Base-by-base conservation (phyloP, 2,888 invertebrate species). In the Prenolepis imparis region DNA sequence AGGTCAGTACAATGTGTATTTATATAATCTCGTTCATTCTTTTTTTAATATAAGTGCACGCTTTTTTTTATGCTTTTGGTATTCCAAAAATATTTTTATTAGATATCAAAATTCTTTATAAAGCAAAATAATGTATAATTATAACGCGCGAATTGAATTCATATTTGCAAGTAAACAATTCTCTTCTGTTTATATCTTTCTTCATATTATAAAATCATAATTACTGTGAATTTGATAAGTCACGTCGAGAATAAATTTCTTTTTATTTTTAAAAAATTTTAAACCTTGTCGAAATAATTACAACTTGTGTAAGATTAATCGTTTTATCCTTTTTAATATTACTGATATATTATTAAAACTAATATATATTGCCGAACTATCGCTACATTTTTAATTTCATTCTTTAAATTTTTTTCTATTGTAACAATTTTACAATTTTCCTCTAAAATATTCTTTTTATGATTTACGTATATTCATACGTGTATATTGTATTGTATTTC, bases 1-100 rank as follows among this genome's bases (percentile, higher is more conserved):
- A 73, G 81, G 89, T 89, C 32, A 68, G 44, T 82, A 11, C n/a
- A n/a, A n/a, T 24, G 61, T 39, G 4, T 8, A 5, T 36, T 72
- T 57, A 39, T 18, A 39, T 6, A 3, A 70, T 55, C 39, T 55
- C 6, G 3, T 72, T 57, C 24, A 24, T 39, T 3, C 24, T 24
- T 48, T 36, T 52, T 52, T 72, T 36, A 3, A 6, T 6, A 59
- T 28, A 59, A 52, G n/a, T 57, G 12, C 57, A 21, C 4, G 21
- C 2, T 55, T 21, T 8, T 72, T 39, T 9, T 24, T 39, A 15
- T 11, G 8, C 12, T 41, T 32, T 32, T 0, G 1, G 0, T 44
- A 68, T 68, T 67, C 12, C 28, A 24, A 32, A 15, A 70, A 18
- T 72, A 57, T 41, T 6, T 15, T 15, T 57, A 39, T 28, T 0